phyloP scores from a whole-genome alignment of 2,888 invertebrate genomes.

The Pseudeuparius sepicola region DNA sequence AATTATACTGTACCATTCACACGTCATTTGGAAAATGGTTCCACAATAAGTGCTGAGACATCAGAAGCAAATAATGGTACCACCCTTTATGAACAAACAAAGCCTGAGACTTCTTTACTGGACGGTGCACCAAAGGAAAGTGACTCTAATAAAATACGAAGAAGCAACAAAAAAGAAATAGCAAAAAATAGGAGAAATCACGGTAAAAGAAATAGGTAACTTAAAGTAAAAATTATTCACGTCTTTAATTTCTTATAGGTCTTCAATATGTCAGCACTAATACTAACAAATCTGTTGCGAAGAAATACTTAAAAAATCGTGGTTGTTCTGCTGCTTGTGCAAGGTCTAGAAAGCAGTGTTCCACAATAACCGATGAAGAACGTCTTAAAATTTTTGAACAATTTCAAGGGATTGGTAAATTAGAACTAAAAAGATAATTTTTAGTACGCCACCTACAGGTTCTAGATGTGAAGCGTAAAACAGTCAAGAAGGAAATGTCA shows the following conservation, averaged over 20 bases:
- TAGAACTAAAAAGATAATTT: slow-evolving; percentile 16
- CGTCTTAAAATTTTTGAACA: slow-evolving; percentile 11
- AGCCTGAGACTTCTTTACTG: too few species aligned
- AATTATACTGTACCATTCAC: too few species aligned
- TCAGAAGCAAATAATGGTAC: too few species aligned
- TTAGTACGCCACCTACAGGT: slow-evolving; percentile 12
- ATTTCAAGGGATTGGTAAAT: slow-evolving; percentile 11
- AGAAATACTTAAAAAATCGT: slow-evolving; percentile 11
- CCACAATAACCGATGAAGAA: slow-evolving; percentile 10
- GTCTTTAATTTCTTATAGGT: too few species aligned
- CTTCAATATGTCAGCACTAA: slow-evolving; percentile 13
- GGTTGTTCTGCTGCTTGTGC: slow-evolving; percentile 10
- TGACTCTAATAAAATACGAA: too few species aligned
- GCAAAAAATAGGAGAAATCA: slow-evolving; percentile 12
- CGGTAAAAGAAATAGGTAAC: too few species aligned
- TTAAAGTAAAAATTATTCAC: too few species aligned
- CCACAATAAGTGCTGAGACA: too few species aligned
- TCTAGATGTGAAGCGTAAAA: slow-evolving; percentile 12
- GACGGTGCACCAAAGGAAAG: too few species aligned
- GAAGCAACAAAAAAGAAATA: too few species aligned
- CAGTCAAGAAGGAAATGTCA: slow-evolving; percentile 12
- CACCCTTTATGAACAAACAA: too few species aligned
- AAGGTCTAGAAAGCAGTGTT: slow-evolving; percentile 13
- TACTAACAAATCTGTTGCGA: slow-evolving; percentile 14
- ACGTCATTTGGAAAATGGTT: too few species aligned